Evolutionary conservation across 2,113 vertebrate species (phyloP), one percentile per base, ranked within the genome.

Genomic region (Leucosticte australis): DNA sequence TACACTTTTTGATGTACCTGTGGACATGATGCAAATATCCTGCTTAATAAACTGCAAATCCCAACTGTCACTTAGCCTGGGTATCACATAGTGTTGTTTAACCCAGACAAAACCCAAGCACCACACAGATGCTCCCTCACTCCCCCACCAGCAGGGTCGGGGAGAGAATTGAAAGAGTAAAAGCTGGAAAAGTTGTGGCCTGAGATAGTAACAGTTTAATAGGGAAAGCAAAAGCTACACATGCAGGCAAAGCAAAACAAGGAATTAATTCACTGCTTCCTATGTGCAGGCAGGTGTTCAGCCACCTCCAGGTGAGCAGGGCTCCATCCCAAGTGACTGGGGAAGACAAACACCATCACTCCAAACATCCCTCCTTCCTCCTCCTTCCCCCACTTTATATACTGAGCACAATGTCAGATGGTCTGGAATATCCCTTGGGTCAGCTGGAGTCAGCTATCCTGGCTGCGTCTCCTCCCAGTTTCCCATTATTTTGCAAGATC

Each of bases 91-190:
- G 33, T 11, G 23, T 52, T 37, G 8, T 52, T 65, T 44, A 65
- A 57, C 68, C 33, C 27, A 46, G 19, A 13, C 15, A 82, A 52
- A 89, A 67, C 9, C 33, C 27, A n/a, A 52, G 16, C 37, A 44
- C 33, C 46, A 44, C 33, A 28, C 16, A 42, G 42, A 16, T 0
- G 0, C 33, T 65, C 0, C 0, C 33, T 65, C 27, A 23, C 60
- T 60, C 46, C 23, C 46, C 23, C 28, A 46, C 19, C 33, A 60
- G 69, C 0, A 0, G 37, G 19, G 46, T 1, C 0, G 0, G 46
- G 15, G 37, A 46, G 77, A 53, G 69, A 75, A 30, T 2, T 6
- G 4, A 39, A 39, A 67, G 46, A 33, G 53, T 60, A n/a, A 46
- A 82, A 67, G 52, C 44, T 59, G 77, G 60, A 39, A 37, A 81